phyloP scores from a whole-genome alignment of 2,888 invertebrate genomes.

The Leistus spinibarbis region DNA sequence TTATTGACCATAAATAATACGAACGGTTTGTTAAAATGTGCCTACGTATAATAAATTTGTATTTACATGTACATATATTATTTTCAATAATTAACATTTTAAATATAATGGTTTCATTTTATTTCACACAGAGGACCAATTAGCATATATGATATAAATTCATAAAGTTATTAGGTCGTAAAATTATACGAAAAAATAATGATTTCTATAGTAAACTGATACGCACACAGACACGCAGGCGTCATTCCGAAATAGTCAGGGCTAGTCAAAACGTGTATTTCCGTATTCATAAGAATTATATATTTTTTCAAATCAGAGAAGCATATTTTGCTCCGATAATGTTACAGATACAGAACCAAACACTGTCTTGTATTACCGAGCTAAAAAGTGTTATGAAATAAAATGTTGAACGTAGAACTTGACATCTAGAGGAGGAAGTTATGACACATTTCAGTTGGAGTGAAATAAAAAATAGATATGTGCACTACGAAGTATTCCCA shows the following conservation, averaged over 20 bases:
- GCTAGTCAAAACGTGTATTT: no score
- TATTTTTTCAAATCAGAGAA: no score
- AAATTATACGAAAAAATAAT: background rate
- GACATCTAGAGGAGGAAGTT: background rate
- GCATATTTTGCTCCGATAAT: no score
- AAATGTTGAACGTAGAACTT: background rate
- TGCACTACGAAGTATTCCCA: background rate
- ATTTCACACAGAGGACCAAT: background rate
- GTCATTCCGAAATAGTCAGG: no score
- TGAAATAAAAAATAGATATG: background rate
- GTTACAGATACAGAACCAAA: no score
- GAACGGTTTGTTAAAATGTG: background rate
- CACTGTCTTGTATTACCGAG: no score
- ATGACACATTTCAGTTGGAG: background rate
- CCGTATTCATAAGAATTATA: no score
- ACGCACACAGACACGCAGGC: no score
- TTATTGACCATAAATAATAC: background rate
- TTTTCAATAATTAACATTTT: background rate
- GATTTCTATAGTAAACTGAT: background rate
- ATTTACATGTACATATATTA: background rate
- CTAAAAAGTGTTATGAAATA: background rate
- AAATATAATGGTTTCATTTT: background rate
- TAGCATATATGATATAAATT: background rate
- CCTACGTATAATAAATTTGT: background rate
- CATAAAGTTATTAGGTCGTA: background rate